Conservation (phyloP, 1,140 invertebrate genomes). For the Aphelenchoides fujianensis region DNA sequence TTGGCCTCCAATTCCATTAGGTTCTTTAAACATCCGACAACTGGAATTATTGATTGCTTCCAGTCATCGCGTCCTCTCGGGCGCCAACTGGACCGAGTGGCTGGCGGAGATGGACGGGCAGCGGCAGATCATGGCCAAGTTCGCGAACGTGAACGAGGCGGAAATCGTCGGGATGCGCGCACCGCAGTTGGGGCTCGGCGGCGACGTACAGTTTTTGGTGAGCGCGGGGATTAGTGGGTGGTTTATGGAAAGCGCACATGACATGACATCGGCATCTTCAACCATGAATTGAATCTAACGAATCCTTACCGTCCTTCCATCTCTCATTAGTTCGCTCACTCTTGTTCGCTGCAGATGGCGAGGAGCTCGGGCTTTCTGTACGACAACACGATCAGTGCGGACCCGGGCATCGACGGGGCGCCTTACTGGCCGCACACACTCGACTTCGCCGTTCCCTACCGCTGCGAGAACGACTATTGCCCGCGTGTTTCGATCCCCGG, state of each 20-base stretch:
- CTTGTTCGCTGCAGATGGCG: slow-evolving; percentile 46
- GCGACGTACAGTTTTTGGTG: slow-evolving; percentile 46
- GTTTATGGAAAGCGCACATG: neutral
- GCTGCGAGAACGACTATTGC: slow-evolving; percentile 39
- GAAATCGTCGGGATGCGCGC: slow-evolving; percentile 50
- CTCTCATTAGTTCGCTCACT: neutral
- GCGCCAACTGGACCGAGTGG: slow-evolving; percentile 34
- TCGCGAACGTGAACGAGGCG: slow-evolving; percentile 43
- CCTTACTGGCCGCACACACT: slow-evolving; percentile 55
- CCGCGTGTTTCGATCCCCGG: slow-evolving; percentile 34
- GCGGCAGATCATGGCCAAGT: slow-evolving; percentile 39
- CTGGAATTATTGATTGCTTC: neutral
- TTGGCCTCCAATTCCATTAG: slow-evolving; percentile 91
- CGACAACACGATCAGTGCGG: slow-evolving; percentile 30
- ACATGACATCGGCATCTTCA: neutral
- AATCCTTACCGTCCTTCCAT: neutral
- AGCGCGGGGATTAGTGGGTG: neutral
- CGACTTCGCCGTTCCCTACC: slow-evolving; percentile 36
- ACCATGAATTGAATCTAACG: neutral
- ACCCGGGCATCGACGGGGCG: slow-evolving; percentile 22
- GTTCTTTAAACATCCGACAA: neutral
- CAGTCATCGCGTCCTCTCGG: slow-evolving; percentile 70
- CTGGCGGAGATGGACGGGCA: slow-evolving; percentile 48
- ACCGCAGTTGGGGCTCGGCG: slow-evolving; percentile 41
- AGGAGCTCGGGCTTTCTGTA: slow-evolving; percentile 40